A percentile compares a stretch with the other conserved stretches of the same genome.
Conservation (phyloP, 2,888 invertebrate genomes). For the Philhelius pedissequus region DNA sequence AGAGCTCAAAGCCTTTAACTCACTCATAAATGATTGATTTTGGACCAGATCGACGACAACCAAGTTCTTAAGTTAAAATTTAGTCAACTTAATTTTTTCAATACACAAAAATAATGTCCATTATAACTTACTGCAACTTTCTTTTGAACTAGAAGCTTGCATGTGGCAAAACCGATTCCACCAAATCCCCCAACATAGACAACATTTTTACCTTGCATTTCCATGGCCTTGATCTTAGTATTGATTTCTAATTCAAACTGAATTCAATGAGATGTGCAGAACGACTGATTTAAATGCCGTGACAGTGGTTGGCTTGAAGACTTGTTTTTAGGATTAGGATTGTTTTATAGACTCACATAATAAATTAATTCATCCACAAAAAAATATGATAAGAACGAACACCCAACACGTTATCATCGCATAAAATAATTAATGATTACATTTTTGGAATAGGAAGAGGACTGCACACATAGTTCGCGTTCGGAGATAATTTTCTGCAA, state of each 20-base stretch:
- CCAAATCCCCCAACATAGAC: conserved; percentile 71
- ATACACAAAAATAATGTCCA: background rate
- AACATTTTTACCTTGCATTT: conserved; percentile 68
- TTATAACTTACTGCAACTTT: conserved; percentile 64
- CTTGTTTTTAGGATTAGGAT: background rate
- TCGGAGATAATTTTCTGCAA: no score
- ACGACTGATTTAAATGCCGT: conserved; percentile 21
- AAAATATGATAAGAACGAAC: background rate
- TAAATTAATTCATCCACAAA: background rate
- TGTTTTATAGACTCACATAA: background rate
- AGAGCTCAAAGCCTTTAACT: conserved; percentile 20
- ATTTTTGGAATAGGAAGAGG: background rate
- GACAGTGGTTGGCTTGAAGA: conserved; percentile 8
- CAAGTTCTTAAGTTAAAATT: conserved; percentile 59
- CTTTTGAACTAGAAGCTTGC: conserved; percentile 62
- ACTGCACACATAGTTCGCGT: background rate
- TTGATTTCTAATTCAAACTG: background rate
- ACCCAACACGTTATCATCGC: background rate
- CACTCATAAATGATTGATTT: conserved; percentile 25
- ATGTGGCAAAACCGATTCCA: conserved; percentile 71
- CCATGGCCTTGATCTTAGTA: conserved; percentile 22
- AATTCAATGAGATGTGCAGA: conserved; percentile 2
- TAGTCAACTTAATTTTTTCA: background rate
- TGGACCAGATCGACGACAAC: conserved; percentile 69
- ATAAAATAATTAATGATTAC: background rate